Evolutionary conservation across 35 echinoderm and acorn worm species (phyloP).

Genomic region (Apostichopus californicus): DNA sequence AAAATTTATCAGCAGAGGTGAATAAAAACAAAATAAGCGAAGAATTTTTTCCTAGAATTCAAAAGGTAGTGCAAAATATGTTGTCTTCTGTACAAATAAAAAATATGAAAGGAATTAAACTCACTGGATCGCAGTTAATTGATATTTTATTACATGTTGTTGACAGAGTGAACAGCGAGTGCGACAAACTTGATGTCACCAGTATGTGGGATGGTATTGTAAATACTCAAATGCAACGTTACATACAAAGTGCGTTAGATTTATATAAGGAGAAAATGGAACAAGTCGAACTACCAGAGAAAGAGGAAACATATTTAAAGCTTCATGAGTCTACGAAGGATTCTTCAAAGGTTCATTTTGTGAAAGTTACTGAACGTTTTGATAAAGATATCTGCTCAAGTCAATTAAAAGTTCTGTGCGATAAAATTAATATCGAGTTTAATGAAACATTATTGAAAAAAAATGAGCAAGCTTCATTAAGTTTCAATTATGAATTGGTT

Average conservation of each 20-base stretch:
- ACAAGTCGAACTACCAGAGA: background rate
- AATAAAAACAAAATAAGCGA: background rate
- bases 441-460: background rate
- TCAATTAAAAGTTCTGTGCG: background rate
- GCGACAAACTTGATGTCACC: background rate
- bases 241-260: background rate
- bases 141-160: background rate
- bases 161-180: background rate
- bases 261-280: background rate
- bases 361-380: background rate
- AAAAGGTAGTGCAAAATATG: background rate
- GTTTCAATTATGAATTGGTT: background rate
- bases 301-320: background rate
- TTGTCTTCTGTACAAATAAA: background rate
- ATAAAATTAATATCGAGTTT: background rate
- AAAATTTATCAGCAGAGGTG: background rate
- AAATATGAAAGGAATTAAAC: background rate
- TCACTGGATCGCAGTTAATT: background rate
- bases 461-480: background rate
- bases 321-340: background rate
- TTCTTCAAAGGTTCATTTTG: background rate
- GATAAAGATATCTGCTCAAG: background rate
- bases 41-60: background rate
- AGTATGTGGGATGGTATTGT: background rate
- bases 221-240: background rate